Evolutionary conservation across 1,140 invertebrate species (phyloP), one percentile per base, ranked within the genome.

Genomic region (Aphis craccivora): DNA sequence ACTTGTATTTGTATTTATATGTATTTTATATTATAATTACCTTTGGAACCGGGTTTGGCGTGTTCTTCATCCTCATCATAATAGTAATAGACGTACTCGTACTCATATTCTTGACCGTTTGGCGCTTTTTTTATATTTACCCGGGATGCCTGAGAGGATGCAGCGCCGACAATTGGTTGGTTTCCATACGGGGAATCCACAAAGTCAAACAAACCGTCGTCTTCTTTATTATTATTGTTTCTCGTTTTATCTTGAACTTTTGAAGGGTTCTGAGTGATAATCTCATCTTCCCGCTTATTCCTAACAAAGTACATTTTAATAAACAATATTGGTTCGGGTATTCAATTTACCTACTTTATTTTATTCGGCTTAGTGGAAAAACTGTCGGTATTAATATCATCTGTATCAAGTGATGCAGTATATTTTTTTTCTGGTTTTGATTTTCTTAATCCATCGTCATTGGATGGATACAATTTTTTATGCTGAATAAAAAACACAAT

Each of bases 41-140:
- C 55, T 93, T 93, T 93, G 14, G 91, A 93, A 53, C 91, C 48
- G 7, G 91, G n/a, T 83, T 76, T 93, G 3, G 91, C 83, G 23
- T 89, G 91, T 90, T 97, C 96, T 55, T 97, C 97, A 94, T 98
- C 97, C 93, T 98, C 97, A 94, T 98, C 97, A 94, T 98, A 98
- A 94, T 98, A 98, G 95, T 98, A 98, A 94, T 98, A 98, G 37
- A 98, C 97, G 94, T 98, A 98, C 95, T 98, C 98, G 95, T 98
- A 98, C 95, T 98, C 98, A 94, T 98, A 98, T 94, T 98, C 98
- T 95, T 98, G 97, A 9, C 98, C 98, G 94, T 98, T 98, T n/a
- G 97, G 97, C 45, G 97, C 98, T 95, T 98, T 98, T 94, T 98
- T 98, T 51, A 98, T 97, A 96, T 98, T 96, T 94, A 97, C 97